Conservation (phyloP, 2,113 vertebrate species). For the Nipponia nippon region DNA sequence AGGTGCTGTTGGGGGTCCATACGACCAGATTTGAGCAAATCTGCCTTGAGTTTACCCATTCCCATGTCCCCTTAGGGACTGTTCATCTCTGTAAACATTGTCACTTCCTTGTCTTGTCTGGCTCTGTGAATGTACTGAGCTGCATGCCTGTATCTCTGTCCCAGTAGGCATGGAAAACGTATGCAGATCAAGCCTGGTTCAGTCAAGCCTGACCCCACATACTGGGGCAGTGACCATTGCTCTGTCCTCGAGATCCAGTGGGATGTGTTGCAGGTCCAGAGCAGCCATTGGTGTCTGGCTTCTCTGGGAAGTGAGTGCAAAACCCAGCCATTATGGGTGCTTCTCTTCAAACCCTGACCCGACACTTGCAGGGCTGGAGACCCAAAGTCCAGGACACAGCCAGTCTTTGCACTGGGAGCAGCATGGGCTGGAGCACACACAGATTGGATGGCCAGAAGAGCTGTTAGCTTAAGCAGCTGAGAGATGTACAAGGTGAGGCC, state of each 20-base stretch:
- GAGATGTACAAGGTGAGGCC: neutral
- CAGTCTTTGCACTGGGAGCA: neutral
- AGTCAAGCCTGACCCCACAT: neutral
- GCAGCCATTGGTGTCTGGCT: neutral
- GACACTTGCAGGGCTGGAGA: neutral
- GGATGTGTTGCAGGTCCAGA: neutral
- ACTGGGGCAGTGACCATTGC: neutral
- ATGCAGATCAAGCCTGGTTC: neutral
- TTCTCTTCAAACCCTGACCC: neutral
- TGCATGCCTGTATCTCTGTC: constrained; percentile 46
- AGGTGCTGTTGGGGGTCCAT: neutral
- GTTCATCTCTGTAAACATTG: constrained; percentile 18
- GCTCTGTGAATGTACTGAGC: constrained; percentile 56
- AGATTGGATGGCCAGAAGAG: neutral
- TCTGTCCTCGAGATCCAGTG: neutral
- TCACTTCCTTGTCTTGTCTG: constrained; percentile 46
- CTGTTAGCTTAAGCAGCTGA: neutral
- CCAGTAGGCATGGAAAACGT: neutral
- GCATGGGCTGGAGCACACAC: neutral
- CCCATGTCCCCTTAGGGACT: neutral
- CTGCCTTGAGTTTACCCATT: constrained; percentile 14
- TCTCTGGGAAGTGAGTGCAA: neutral
- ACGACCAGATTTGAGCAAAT: constrained; percentile 11
- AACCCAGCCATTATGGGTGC: neutral
- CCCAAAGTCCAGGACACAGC: neutral